A percentile compares a stretch with the other conserved stretches of the same genome.
These are phyloP conservation scores for Ardeotis arabs DNA, from an alignment of 2,113 vertebrate species.

Conservation along the genomic window DNA sequence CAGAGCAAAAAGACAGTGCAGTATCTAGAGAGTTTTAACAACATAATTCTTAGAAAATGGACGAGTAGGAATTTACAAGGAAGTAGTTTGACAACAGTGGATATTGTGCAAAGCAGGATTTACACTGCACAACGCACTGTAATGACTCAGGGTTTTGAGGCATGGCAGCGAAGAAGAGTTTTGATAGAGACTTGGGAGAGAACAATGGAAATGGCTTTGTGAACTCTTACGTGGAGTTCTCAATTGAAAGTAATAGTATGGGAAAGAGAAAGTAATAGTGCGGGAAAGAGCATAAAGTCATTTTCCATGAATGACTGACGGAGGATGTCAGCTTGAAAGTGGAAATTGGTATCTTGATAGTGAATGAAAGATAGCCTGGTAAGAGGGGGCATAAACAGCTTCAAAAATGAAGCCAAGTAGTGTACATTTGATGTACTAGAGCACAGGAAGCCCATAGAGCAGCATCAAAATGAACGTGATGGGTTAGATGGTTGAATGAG, in stretches of 20 bases:
- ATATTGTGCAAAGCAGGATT: background rate
- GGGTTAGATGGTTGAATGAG: background rate
- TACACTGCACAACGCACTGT: background rate
- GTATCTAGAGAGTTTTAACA: background rate
- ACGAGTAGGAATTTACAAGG: background rate
- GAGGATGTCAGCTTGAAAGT: background rate
- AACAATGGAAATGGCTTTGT: background rate
- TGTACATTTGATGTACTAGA: background rate
- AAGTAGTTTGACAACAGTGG: background rate
- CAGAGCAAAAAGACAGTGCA: background rate
- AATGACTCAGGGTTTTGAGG: background rate
- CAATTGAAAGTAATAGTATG: background rate
- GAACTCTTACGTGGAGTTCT: background rate
- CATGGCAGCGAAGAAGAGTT: background rate
- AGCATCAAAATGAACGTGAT: background rate
- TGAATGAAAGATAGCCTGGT: background rate
- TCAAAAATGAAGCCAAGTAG: background rate
- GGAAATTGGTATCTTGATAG: background rate
- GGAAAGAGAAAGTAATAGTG: background rate
- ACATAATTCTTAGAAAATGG: background rate
- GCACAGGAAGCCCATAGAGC: background rate
- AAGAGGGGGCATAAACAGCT: background rate
- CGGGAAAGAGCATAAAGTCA: background rate
- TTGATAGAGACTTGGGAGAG: background rate
- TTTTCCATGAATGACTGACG: background rate